These are phyloP conservation scores for Proctacanthus coquilletti DNA, from an alignment of 1,140 invertebrate genomes.

Conservation along the genomic window DNA sequence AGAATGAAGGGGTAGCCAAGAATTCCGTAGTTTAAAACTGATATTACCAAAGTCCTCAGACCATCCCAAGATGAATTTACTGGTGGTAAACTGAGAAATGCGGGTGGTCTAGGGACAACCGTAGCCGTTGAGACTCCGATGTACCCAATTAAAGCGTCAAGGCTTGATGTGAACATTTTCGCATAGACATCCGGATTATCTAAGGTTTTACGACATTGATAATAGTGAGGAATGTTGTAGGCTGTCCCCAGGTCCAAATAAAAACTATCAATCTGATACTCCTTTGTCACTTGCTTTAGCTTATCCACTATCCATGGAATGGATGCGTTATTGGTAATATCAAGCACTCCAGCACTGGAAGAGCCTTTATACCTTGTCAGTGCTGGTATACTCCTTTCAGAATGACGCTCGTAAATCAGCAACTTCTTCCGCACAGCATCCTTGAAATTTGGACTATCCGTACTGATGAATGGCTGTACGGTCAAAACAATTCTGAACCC, in stretches of 20 bases:
- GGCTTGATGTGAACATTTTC: slow-evolving; percentile 47
- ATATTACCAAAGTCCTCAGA: slow-evolving; percentile 49
- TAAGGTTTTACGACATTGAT: slow-evolving; percentile 52
- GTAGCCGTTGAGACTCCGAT: slow-evolving; percentile 74
- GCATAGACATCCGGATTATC: slow-evolving; percentile 71
- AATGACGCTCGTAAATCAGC: slow-evolving; percentile 53
- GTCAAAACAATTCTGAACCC: slow-evolving; percentile 74
- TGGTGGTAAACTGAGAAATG: slow-evolving; percentile 74
- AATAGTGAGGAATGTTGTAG: slow-evolving; percentile 73
- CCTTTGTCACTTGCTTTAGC: slow-evolving; percentile 48
- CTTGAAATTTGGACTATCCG: slow-evolving; percentile 63
- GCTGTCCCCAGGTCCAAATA: slow-evolving; percentile 81
- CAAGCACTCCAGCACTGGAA: slow-evolving; percentile 62
- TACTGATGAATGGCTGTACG: slow-evolving; percentile 73
- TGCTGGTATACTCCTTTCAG: slow-evolving; percentile 55
- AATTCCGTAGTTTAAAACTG: slow-evolving; percentile 69
- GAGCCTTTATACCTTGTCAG: slow-evolving; percentile 59
- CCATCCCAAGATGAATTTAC: slow-evolving; percentile 77
- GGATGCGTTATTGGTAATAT: slow-evolving; percentile 66
- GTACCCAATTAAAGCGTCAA: slow-evolving; percentile 46
- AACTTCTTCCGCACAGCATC: slow-evolving; percentile 54
- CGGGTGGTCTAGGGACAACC: slow-evolving; percentile 60
- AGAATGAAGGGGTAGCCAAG: slow-evolving; percentile 83
- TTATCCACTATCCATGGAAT: slow-evolving; percentile 65
- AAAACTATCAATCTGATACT: slow-evolving; percentile 74